Percentiles rank a stretch among this genome's conserved stretches.
phyloP scores from a whole-genome alignment of 2,797 vertebrate species.

The Mormyrus proboscirostris region DNA sequence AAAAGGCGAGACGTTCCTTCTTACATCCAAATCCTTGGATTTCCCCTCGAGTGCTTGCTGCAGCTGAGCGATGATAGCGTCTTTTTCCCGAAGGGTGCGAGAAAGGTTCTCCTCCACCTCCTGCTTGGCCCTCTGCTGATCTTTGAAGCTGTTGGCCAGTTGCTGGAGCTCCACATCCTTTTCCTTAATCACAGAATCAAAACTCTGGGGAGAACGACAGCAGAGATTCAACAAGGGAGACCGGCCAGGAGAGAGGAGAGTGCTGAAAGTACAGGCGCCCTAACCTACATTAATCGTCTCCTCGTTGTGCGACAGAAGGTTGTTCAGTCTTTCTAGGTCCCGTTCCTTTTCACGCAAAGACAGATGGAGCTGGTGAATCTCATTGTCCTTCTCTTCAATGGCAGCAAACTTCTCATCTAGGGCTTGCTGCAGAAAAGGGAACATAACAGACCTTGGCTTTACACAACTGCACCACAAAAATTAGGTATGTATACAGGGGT shows the following conservation, averaged over 20 bases:
- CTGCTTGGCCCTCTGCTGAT: slow-evolving; percentile 67
- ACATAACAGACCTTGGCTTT: not conserved
- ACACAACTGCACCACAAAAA: slow-evolving; percentile 14
- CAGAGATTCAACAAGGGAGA: not conserved
- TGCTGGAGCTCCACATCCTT: slow-evolving; percentile 76
- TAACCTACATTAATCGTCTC: slow-evolving; percentile 59
- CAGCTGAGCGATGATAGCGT: slow-evolving; percentile 68
- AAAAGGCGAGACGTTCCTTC: slow-evolving; percentile 8
- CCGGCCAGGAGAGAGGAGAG: not conserved
- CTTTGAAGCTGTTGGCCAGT: slow-evolving; percentile 67
- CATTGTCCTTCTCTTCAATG: slow-evolving; percentile 72
- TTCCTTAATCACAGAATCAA: slow-evolving; percentile 69
- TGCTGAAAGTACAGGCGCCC: not conserved
- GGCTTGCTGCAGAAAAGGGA: slow-evolving; percentile 52
- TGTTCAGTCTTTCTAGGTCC: slow-evolving; percentile 66
- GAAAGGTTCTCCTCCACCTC: slow-evolving; percentile 71
- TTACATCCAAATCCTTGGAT: slow-evolving; percentile 75
- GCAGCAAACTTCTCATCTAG: slow-evolving; percentile 65
- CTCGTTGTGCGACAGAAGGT: slow-evolving; percentile 59
- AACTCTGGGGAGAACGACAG: slow-evolving; percentile 55
- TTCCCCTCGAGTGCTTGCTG: slow-evolving; percentile 64
- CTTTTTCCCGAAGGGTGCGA: slow-evolving; percentile 68
- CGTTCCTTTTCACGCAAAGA: slow-evolving; percentile 66
- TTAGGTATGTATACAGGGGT: not conserved
- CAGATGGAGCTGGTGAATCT: slow-evolving; percentile 65